Percentiles rank a stretch among this genome's conserved stretches.
phyloP scores from a whole-genome alignment of 2,113 vertebrate species.

The Eurypyga helias region DNA sequence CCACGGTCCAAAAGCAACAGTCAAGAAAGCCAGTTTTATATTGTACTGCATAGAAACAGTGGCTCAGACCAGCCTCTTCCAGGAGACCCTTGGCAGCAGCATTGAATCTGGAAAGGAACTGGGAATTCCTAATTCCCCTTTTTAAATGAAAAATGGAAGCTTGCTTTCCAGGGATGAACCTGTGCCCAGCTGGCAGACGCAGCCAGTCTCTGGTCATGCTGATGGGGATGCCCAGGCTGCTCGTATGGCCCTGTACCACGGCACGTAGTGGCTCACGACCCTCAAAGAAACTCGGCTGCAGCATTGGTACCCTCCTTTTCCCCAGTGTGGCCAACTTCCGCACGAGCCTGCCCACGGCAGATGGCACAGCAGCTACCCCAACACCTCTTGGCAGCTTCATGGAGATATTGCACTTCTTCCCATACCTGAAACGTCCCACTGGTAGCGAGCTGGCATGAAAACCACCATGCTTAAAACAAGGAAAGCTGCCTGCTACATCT shows the following conservation, averaged over 20 bases:
- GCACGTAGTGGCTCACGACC: rapidly evolving
- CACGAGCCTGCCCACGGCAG: rapidly evolving
- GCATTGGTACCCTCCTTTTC: rapidly evolving
- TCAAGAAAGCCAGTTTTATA: neutral
- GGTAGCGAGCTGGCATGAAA: neutral
- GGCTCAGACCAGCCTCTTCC: neutral
- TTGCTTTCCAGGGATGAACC: neutral
- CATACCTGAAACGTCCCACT: rapidly evolving
- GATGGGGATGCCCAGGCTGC: neutral
- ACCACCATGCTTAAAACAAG: neutral
- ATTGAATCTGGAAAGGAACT: neutral
- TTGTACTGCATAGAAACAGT: neutral
- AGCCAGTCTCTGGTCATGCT: neutral
- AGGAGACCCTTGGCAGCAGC: neutral
- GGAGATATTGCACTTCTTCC: neutral
- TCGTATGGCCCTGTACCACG: rapidly evolving
- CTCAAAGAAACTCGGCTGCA: neutral
- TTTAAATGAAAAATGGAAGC: neutral
- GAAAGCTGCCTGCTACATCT: neutral
- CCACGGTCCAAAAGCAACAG: neutral
- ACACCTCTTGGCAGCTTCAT: rapidly evolving
- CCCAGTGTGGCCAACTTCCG: rapidly evolving
- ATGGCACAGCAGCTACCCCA: neutral
- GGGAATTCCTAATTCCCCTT: neutral
- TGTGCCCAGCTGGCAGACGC: neutral